Evolutionary conservation across 2,113 vertebrate species (phyloP), one percentile per base, ranked within the genome.

Genomic region (Siniperca chuatsi): DNA sequence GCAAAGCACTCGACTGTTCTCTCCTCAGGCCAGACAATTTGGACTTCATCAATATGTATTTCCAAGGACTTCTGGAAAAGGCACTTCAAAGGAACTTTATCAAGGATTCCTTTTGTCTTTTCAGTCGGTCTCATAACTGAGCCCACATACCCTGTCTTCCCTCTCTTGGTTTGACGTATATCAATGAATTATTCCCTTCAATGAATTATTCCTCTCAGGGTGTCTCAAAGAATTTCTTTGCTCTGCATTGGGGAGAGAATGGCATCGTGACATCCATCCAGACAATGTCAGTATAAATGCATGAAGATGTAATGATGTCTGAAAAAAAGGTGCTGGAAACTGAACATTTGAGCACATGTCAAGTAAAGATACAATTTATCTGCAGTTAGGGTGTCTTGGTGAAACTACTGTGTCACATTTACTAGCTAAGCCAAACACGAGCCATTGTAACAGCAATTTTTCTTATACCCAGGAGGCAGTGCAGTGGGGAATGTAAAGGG

Each of bases 41-140:
- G 97, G 97, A 97, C 97, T 97, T 98, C 97, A 98, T 98, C 97
- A 98, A 97, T 98, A 97, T 98, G 97, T 96, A 98, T 98, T 98
- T 97, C 96, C 96, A 96, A 97, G 96, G 97, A 97, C 97, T 97
- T 97, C 95, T 97, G 96, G 96, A 98, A 97, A 98, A 98, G 96
- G 96, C 95, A 97, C 97, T 98, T 98, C 97, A 99, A 98, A 98
- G 95, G 95, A 97, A 97, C 97, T 96, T 97, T 96, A 97, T 97
- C 96, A 97, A 96, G 94, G 96, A 98, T 98, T 98, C 97, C 94
- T 97, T 98, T 97, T 97, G 97, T 98, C 96, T 97, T 96, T 96
- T 96, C 95, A 95, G 93, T 95, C 94, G 92, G 95, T 95, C 92
- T 96, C 94, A 96, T 96, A 95, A 94, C 76, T 37, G 74, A 86